A percentile compares a stretch with the other conserved stretches of the same genome.
Evolutionary conservation across 2,797 vertebrate species (phyloP).

Genomic region (Tarsius wallacei): DNA sequence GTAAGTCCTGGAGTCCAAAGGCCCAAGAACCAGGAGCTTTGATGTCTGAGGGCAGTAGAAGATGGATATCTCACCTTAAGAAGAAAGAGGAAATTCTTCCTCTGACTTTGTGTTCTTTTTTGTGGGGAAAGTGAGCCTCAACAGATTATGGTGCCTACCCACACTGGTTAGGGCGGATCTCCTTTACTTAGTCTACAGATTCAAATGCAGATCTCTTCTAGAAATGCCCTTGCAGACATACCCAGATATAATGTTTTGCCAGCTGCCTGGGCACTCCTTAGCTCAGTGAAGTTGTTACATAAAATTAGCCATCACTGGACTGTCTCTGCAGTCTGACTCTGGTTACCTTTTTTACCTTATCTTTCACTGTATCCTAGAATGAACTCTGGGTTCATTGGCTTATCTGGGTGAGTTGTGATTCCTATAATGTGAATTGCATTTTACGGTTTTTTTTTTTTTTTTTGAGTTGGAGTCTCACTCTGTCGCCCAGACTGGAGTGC

Average conservation of each 20-base stretch:
- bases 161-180: not conserved
- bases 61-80: not conserved
- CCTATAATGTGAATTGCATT: constrained; percentile 19
- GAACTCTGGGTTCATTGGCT: not conserved
- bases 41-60: not conserved
- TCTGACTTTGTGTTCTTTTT: not conserved
- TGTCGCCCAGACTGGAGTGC: too few relatives aligned
- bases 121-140: not conserved
- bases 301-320: not conserved
- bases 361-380: not conserved
- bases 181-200: not conserved
- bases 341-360: not conserved
- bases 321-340: not conserved
- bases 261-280: not conserved
- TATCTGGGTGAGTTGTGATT: not conserved
- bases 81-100: not conserved
- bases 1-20: not conserved
- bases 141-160: not conserved
- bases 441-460: not conserved
- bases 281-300: not conserved
- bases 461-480: too few relatives aligned
- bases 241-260: not conserved
- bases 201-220: not conserved
- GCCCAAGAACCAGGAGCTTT: not conserved
- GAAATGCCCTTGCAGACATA: not conserved